Evolutionary conservation across 2,113 vertebrate species (phyloP).

Genomic region (Microtus oregoni): DNA sequence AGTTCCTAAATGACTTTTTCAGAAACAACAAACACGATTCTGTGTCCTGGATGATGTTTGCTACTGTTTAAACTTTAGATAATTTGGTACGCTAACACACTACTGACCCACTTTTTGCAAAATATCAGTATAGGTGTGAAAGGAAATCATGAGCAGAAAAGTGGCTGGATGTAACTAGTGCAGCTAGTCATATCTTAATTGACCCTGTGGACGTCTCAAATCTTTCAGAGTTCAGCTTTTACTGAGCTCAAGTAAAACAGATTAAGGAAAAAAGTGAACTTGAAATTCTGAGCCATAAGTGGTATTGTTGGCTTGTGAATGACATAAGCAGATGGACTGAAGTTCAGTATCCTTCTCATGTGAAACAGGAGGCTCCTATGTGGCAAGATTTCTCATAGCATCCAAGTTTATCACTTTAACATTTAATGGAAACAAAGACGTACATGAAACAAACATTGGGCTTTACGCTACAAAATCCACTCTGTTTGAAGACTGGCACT

Average conservation of each 20-base stretch:
- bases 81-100: background rate
- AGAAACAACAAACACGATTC: background rate
- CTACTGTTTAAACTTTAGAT: background rate
- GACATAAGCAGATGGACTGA: background rate
- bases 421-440: slow-evolving; percentile 1
- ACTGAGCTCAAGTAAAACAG: background rate
- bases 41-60: background rate
- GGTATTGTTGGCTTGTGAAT: background rate
- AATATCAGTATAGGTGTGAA: background rate
- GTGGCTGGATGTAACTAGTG: background rate
- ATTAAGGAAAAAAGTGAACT: background rate
- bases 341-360: background rate
- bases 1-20: background rate
- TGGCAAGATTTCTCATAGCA: background rate
- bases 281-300: background rate
- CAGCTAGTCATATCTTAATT: background rate
- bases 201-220: background rate
- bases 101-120: background rate
- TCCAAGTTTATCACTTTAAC: slow-evolving; percentile 18
- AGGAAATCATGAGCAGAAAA: slow-evolving; percentile 21
- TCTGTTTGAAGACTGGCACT: background rate
- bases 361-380: background rate
- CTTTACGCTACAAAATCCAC: background rate
- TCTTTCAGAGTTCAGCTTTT: background rate
- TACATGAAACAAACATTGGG: background rate